Percentiles rank a stretch among this genome's conserved stretches.
These are phyloP conservation scores for Tadarida brasiliensis DNA, from an alignment of 2,797 vertebrate species.

Conservation along the genomic window DNA sequence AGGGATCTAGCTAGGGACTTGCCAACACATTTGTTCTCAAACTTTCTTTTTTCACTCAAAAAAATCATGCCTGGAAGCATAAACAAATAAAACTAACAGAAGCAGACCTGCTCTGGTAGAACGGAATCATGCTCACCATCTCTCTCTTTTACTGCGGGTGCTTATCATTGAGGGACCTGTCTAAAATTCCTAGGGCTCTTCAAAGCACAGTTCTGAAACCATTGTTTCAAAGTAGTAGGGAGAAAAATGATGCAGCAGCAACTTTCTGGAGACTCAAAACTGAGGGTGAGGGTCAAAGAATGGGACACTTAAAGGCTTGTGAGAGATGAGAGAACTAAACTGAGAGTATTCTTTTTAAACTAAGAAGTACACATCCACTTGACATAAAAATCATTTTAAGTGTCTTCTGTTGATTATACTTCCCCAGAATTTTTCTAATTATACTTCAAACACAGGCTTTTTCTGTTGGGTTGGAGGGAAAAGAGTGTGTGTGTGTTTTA, in stretches of 20 bases:
- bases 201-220: not conserved
- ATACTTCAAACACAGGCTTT: not conserved
- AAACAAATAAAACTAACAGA: slow-evolving; percentile 36
- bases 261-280: not conserved
- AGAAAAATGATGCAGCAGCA: not conserved
- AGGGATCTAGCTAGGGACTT: not conserved
- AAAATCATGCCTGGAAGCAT: slow-evolving; percentile 12
- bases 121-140: not conserved
- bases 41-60: not conserved
- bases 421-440: not conserved
- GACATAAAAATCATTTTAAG: not conserved
- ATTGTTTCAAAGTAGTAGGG: not conserved
- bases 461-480: not conserved
- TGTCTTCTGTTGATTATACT: not conserved
- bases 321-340: not conserved
- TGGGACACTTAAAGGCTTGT: not conserved
- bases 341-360: not conserved
- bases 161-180: not conserved
- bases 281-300: not conserved
- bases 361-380: not conserved
- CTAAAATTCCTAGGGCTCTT: not conserved
- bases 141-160: not conserved
- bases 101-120: not conserved
- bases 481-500: not conserved
- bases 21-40: not conserved